These are phyloP conservation scores for Channa striata DNA, from an alignment of 2,797 vertebrate genomes.

Conservation along the genomic window DNA sequence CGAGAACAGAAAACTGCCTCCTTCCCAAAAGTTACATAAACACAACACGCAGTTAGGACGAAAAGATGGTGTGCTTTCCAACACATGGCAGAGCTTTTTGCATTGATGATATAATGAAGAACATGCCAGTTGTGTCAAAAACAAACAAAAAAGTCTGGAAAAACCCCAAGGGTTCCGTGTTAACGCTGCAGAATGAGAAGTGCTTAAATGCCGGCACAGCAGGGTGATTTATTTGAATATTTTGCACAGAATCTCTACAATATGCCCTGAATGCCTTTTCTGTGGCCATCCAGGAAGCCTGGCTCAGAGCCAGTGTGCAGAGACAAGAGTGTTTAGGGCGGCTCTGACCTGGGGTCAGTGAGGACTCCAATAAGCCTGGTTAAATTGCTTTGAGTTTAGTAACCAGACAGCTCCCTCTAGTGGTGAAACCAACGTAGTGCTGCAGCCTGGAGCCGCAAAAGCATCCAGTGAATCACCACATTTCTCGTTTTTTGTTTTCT, in stretches of 20 bases:
- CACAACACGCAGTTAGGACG: constrained; percentile 47
- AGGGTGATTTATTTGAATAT: background rate
- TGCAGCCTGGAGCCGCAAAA: constrained; percentile 4
- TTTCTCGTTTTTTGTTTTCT: background rate
- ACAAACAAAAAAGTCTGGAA: constrained; percentile 23
- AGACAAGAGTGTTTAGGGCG: constrained; percentile 27
- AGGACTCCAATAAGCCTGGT: constrained; percentile 8
- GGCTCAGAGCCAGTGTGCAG: constrained; percentile 24
- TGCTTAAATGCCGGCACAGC: background rate
- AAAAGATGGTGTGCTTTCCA: constrained; percentile 4
- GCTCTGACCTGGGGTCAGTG: constrained; percentile 16
- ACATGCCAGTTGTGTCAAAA: constrained; percentile 3
- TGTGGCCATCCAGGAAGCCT: constrained; percentile 9
- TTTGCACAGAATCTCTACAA: constrained; percentile 14
- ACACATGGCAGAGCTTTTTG: background rate
- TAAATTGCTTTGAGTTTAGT: background rate
- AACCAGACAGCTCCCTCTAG: constrained; percentile 45
- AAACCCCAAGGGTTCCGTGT: background rate
- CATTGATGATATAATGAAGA: background rate
- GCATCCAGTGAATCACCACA: background rate
- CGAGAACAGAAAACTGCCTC: constrained; percentile 57
- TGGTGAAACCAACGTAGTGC: constrained; percentile 33
- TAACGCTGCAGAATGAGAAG: constrained; percentile 15
- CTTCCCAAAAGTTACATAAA: constrained; percentile 46
- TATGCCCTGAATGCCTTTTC: constrained; percentile 19